These are phyloP conservation scores for Spongilla lacustris DNA, from an alignment of 37 sponge, comb jelly and placozoan genomes.

Conservation along the genomic window DNA sequence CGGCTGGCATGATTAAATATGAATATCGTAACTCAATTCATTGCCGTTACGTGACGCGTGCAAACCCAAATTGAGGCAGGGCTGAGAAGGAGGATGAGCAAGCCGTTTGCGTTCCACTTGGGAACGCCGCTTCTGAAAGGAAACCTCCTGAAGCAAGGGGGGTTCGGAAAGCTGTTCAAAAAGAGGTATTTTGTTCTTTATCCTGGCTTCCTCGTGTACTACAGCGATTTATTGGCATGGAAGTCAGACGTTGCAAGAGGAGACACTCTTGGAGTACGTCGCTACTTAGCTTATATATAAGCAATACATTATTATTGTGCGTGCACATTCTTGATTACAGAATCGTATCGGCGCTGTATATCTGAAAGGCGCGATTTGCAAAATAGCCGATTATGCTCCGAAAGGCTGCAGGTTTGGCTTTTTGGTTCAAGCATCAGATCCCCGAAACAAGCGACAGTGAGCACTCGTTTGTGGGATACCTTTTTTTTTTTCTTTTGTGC, in stretches of 20 bases:
- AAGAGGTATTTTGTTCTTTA: conserved; percentile 80
- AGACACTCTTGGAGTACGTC: conserved; percentile 59
- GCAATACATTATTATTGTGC: not conserved
- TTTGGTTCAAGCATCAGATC: conserved; percentile 62
- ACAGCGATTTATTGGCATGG: conserved; percentile 53
- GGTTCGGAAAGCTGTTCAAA: conserved; percentile 61
- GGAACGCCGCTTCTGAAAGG: conserved; percentile 65
- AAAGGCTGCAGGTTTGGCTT: conserved; percentile 73
- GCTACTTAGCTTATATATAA: not conserved
- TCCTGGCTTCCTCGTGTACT: conserved; percentile 80
- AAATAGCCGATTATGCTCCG: conserved; percentile 48
- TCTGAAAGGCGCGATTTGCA: conserved; percentile 43
- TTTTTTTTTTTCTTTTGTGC: not conserved
- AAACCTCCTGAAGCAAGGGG: conserved; percentile 69
- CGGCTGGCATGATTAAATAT: not conserved
- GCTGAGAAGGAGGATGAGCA: not conserved
- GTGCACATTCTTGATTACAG: not conserved
- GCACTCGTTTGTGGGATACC: not conserved
- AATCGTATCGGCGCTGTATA: conserved; percentile 65
- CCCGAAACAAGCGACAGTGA: conserved; percentile 77
- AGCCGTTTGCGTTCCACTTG: conserved; percentile 45
- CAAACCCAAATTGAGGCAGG: not conserved
- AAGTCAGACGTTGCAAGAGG: conserved; percentile 48
- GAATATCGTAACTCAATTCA: not conserved
- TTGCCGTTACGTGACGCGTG: not conserved